Evolutionary conservation across 1,140 invertebrate genomes (phyloP).

Genomic region (Bombus huntii): DNA sequence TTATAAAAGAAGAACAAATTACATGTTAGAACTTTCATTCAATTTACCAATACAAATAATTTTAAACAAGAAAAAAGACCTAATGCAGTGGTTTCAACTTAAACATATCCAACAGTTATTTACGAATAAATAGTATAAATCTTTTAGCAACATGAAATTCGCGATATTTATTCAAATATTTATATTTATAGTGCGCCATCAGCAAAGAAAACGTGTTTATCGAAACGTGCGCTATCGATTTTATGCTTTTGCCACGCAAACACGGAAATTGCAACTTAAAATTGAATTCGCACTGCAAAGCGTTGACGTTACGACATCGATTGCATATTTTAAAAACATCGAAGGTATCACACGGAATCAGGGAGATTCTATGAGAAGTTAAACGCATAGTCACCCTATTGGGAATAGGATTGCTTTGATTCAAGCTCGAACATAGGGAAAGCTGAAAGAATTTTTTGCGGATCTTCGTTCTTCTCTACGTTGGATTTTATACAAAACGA

Average conservation of each 20-base stretch:
- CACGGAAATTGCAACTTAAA: not conserved
- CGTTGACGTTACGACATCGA: not conserved
- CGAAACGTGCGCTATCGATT: not conserved
- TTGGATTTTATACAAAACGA: not conserved
- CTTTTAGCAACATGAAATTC: not conserved
- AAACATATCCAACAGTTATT: not conserved
- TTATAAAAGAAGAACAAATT: too few relatives aligned
- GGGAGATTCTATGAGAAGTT: too few relatives aligned
- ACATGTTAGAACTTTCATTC: too few relatives aligned
- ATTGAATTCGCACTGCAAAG: not conserved
- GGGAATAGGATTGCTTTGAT: not conserved
- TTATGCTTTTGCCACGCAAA: not conserved
- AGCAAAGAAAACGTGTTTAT: not conserved
- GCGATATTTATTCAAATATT: too few relatives aligned
- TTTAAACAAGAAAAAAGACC: not conserved
- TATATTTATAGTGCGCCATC: not conserved
- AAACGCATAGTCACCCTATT: not conserved
- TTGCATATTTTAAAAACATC: not conserved
- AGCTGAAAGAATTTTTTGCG: not conserved
- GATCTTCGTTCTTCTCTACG: fast-evolving
- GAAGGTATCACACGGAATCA: too few relatives aligned
- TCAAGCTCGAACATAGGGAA: not conserved
- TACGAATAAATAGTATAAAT: not conserved
- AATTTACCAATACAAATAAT: not conserved
- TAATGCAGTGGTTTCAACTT: not conserved